Base-by-base conservation (phyloP, 2,888 invertebrate species). In the Thereva unica region DNA sequence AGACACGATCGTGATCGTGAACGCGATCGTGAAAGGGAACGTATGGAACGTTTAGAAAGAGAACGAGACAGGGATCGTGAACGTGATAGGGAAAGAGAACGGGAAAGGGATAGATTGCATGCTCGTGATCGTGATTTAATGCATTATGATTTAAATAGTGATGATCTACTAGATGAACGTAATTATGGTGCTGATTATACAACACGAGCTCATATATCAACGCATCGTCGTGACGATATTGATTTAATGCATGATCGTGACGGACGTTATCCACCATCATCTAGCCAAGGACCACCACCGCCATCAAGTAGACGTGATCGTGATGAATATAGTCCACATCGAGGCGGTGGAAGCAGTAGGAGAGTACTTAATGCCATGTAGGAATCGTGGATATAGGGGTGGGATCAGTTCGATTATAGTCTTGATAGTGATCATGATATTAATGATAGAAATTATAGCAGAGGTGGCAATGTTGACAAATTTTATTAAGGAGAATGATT, bases 371-470 rank as follows among this genome's bases (percentile, higher is more conserved):
- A 81, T 78, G 81, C 81, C 78, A 81, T 81, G 80, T 81, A 81
- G 81, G 81, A 81, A 79, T 81, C 81, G 80, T 81, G 81, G 81
- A 81, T 81, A 79, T 81, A 81, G 80, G 81, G 80, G 80, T 79
- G 80, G 78, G 79, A 79, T 79, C 79, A 79, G 79, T 78, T 78
- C 79, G 78, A 80, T 77, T 75, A 75, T 77, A 59, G 59, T 38
- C 35, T 59, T 49, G 59, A 59, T 59, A 59, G 69, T 77, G 64
- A 74, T 77, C 65, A 77, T 55, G 77, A 77, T 67, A 74, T 76
- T 72, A 76, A 78, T 71, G 77, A 78, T 73, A 78, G 78, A 72
- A 76, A 78, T 71, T 73, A 75, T 71, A 76, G 76, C 72, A 74
- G 75, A 73, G 77, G 78, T 78, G 74, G 76, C 74, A 47, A 59